These are phyloP conservation scores for Zootermopsis nevadensis DNA, from an alignment of 2,888 invertebrate genomes.

Conservation along the genomic window DNA sequence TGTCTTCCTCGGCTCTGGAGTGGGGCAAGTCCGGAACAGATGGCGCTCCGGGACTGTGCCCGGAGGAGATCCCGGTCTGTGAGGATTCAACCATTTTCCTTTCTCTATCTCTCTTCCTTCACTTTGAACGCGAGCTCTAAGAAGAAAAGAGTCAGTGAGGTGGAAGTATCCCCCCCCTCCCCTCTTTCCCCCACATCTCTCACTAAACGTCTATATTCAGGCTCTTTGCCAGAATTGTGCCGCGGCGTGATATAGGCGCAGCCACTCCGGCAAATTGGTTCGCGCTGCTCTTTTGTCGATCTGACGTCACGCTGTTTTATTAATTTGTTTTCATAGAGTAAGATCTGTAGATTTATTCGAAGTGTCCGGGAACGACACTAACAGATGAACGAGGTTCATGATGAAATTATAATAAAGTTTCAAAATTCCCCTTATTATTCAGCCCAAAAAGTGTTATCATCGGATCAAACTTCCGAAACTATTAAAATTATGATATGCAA, in stretches of 20 bases:
- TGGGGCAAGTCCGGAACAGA: background rate
- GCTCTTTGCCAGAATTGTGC: background rate
- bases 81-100: slow-evolving; percentile 3
- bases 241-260: background rate
- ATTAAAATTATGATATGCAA: too few relatives aligned
- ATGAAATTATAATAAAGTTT: too few relatives aligned
- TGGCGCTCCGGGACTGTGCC: background rate
- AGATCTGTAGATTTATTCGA: too few relatives aligned
- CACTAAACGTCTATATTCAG: background rate
- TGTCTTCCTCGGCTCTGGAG: background rate
- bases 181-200: too few relatives aligned
- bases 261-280: slow-evolving; percentile 6
- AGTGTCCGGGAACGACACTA: too few relatives aligned
- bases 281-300: background rate
- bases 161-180: background rate
- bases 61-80: background rate
- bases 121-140: background rate
- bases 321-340: too few relatives aligned
- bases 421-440: too few relatives aligned
- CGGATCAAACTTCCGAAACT: too few relatives aligned
- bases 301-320: too few relatives aligned
- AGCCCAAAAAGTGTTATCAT: too few relatives aligned
- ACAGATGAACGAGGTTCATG: too few relatives aligned
- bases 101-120: background rate
- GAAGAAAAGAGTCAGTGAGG: slow-evolving; percentile 10